These are phyloP conservation scores for Malacosoma neustria DNA, from an alignment of 2,888 invertebrate genomes.

Conservation along the genomic window DNA sequence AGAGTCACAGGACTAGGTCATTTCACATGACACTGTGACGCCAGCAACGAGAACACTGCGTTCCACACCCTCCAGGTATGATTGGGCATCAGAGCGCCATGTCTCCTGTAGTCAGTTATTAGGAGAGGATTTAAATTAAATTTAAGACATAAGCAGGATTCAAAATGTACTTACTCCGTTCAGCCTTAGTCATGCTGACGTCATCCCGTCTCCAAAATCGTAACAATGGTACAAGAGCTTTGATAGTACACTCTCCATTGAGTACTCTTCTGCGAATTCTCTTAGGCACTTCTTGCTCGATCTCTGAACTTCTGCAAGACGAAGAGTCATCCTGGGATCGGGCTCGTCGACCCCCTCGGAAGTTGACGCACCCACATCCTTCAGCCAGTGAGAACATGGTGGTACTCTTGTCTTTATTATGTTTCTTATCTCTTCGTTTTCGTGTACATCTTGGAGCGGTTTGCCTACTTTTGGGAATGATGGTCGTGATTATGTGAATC, in stretches of 20 bases:
- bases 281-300: slow-evolving; percentile 64
- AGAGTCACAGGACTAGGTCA: too few relatives aligned
- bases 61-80: too few relatives aligned
- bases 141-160: not conserved
- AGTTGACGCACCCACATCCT: slow-evolving; percentile 65
- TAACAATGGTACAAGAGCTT: slow-evolving; percentile 76
- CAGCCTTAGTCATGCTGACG: slow-evolving; percentile 84
- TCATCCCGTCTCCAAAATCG: slow-evolving; percentile 81
- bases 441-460: slow-evolving; percentile 60
- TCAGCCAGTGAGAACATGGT: slow-evolving; percentile 66
- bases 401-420: slow-evolving; percentile 59
- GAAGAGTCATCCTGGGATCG: slow-evolving; percentile 59
- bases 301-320: slow-evolving; percentile 65
- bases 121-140: too few relatives aligned
- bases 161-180: slow-evolving; percentile 77
- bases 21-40: too few relatives aligned
- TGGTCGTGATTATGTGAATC: slow-evolving; percentile 17
- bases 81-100: too few relatives aligned
- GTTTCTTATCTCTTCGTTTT: slow-evolving; percentile 66
- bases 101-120: too few relatives aligned
- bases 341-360: slow-evolving; percentile 49
- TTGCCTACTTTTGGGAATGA: slow-evolving; percentile 58
- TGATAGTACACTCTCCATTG: slow-evolving; percentile 64
- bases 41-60: too few relatives aligned
- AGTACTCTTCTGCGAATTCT: slow-evolving; percentile 46